These are phyloP conservation scores for Drosophila sordidapex DNA, from an alignment of 2,888 invertebrate species.

Conservation along the genomic window DNA sequence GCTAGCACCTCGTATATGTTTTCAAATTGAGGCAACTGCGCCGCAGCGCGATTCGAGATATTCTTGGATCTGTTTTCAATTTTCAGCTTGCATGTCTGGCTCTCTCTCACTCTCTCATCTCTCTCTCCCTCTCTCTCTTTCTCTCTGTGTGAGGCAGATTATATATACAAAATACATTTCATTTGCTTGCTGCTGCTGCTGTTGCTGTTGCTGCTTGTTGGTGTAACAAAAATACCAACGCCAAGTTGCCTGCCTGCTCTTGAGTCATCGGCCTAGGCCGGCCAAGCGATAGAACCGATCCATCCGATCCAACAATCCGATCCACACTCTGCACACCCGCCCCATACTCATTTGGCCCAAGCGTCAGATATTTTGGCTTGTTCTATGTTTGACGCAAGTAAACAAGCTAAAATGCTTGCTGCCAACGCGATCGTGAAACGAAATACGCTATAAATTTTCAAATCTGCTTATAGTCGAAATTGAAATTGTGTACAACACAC, in stretches of 20 bases:
- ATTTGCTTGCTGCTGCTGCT: conserved; percentile 42
- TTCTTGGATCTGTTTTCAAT: conserved; percentile 84
- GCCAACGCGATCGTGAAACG: conserved; percentile 63
- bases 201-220: conserved; percentile 28
- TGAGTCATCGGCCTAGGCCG: conserved; percentile 78
- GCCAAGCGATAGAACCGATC: conserved; percentile 13
- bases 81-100: conserved; percentile 37
- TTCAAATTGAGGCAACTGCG: conserved; percentile 67
- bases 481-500: conserved; percentile 21
- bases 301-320: conserved; percentile 18
- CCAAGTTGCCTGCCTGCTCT: conserved; percentile 70
- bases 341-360: conserved; percentile 14
- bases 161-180: conserved; percentile 70
- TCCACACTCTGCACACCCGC: conserved; percentile 3
- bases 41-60: conserved; percentile 80
- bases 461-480: conserved; percentile 23
- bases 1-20: conserved; percentile 59
- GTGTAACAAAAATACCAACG: conserved; percentile 83
- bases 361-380: conserved; percentile 54
- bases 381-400: conserved; percentile 78
- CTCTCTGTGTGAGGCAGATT: conserved; percentile 65
- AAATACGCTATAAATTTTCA: conserved; percentile 73
- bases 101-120: background rate
- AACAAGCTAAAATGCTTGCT: conserved; percentile 66
- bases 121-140: conserved; percentile 16